Conservation (phyloP, 2,888 invertebrate genomes). For the Chrysopilus asiliformis region DNA sequence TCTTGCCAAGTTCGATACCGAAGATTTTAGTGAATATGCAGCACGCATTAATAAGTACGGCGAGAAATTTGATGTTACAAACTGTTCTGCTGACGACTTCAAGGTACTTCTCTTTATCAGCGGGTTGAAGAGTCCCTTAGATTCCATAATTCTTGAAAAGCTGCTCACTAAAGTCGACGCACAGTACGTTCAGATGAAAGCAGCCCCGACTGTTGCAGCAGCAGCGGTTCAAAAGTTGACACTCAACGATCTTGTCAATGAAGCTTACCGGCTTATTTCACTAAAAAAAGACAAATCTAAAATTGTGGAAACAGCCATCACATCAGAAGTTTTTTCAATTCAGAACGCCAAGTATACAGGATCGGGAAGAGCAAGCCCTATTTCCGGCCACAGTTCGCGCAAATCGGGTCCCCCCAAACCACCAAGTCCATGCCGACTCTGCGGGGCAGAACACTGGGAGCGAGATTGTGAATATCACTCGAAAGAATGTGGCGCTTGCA, state of each 20-base stretch:
- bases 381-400: neutral
- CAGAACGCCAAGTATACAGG: neutral
- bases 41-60: neutral
- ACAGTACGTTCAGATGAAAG: neutral
- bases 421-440: neutral
- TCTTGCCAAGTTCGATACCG: too few species aligned
- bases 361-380: neutral
- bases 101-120: conserved; percentile 1
- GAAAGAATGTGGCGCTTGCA: neutral
- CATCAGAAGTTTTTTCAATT: neutral
- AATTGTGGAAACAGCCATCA: too few species aligned
- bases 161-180: conserved; percentile 3
- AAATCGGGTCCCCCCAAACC: neutral
- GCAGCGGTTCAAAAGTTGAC: neutral
- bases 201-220: conserved; percentile 1
- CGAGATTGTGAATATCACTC: neutral
- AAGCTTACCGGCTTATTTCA: neutral
- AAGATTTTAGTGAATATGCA: too few species aligned
- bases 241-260: neutral
- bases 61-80: neutral
- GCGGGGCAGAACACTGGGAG: neutral
- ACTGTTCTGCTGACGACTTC: neutral
- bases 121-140: neutral
- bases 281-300: neutral
- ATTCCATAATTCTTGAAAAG: conserved; percentile 3